These are phyloP conservation scores for Drosophila rufa DNA, from an alignment of 1,140 invertebrate genomes.

Conservation along the genomic window DNA sequence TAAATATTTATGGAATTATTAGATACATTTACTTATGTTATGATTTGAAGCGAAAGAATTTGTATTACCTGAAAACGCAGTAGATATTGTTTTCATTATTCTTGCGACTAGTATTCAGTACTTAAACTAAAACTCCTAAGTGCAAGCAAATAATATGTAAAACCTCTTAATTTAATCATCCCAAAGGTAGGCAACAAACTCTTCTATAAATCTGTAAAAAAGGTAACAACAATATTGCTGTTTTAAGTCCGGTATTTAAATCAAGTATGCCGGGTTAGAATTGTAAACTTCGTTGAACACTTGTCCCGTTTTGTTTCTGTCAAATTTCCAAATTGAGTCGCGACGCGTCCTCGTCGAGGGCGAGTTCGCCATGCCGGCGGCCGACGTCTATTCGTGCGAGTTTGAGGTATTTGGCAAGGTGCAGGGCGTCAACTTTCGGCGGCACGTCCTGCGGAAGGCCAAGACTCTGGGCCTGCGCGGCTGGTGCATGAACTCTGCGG, in stretches of 20 bases:
- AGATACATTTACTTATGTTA: neutral
- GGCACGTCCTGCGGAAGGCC: conserved; percentile 53
- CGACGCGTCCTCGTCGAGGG: neutral
- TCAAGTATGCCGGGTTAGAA: neutral
- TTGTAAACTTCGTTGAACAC: neutral
- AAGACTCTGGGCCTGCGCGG: conserved; percentile 56
- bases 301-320: neutral
- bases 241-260: too few relatives aligned
- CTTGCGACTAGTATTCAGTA: too few relatives aligned
- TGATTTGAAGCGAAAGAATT: too few relatives aligned
- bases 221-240: neutral
- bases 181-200: neutral
- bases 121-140: neutral
- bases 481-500: conserved; percentile 62
- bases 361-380: conserved; percentile 9
- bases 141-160: conserved; percentile 3
- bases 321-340: conserved; percentile 12
- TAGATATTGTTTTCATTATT: neutral
- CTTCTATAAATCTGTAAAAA: neutral
- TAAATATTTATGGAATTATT: neutral
- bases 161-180: neutral
- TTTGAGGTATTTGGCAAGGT: conserved; percentile 68
- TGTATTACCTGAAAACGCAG: neutral
- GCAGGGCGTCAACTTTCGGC: conserved; percentile 66
- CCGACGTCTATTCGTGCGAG: conserved; percentile 43